phyloP scores from a whole-genome alignment of 2,888 invertebrate genomes.

The Drosophila mimica region DNA sequence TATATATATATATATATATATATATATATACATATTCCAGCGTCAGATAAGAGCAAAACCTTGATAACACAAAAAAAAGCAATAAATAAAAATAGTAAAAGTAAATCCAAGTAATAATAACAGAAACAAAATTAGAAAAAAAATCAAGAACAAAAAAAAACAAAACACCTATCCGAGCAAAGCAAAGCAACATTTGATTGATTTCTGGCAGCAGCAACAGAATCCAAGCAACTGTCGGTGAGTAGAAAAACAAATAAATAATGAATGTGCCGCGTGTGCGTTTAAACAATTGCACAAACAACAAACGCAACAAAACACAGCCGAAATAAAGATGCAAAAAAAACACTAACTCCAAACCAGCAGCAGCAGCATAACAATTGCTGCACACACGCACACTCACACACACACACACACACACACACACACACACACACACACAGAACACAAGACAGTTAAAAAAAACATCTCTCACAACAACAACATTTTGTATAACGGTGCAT shows the following conservation, averaged over 20 bases:
- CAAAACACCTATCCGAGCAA: conserved; percentile 22
- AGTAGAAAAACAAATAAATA: conserved; percentile 68
- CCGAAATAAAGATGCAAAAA: neutral
- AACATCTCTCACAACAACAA: neutral
- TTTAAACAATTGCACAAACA: conserved; percentile 57
- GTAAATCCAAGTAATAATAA: conserved; percentile 22
- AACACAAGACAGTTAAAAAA: neutral
- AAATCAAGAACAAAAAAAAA: conserved; percentile 9
- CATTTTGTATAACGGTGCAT: conserved; percentile 15
- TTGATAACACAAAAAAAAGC: conserved; percentile 3
- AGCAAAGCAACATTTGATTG: conserved; percentile 60
- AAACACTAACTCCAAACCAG: conserved; percentile 20
- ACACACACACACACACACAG: neutral
- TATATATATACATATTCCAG: neutral
- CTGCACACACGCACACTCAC: neutral
- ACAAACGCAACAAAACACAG: conserved; percentile 17
- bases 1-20: neutral
- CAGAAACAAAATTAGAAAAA: conserved; percentile 3
- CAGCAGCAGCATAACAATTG: conserved; percentile 30
- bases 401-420: neutral
- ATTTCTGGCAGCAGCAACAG: conserved; percentile 56
- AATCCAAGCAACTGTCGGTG: conserved; percentile 53
- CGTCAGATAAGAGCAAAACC: conserved; percentile 7
- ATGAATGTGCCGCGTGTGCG: conserved; percentile 60
- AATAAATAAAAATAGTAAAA: conserved; percentile 16